A percentile compares a stretch with the other conserved stretches of the same genome.
These are phyloP conservation scores for Anser cygnoides DNA, from an alignment of 2,113 vertebrate genomes.

Conservation along the genomic window DNA sequence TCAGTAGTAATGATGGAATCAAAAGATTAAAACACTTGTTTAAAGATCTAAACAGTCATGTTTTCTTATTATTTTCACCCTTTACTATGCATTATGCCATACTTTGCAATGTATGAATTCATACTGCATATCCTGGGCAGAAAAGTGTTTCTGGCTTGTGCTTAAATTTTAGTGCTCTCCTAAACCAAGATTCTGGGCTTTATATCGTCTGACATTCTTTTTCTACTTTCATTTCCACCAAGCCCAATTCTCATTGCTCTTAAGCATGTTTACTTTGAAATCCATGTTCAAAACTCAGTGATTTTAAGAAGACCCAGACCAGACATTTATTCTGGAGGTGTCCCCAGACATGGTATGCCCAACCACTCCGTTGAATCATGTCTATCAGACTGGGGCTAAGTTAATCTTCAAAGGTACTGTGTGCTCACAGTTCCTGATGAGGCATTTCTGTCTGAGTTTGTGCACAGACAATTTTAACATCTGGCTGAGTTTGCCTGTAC, in stretches of 20 bases:
- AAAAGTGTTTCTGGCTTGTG: neutral
- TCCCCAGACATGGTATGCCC: neutral
- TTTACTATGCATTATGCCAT: neutral
- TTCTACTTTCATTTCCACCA: neutral
- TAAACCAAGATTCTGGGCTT: neutral
- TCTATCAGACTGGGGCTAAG: neutral
- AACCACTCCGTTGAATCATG: neutral
- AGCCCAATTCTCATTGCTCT: neutral
- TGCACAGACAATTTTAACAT: neutral
- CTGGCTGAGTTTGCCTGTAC: neutral
- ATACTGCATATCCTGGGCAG: neutral
- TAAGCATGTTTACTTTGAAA: neutral
- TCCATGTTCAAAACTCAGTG: neutral
- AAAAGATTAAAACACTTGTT: constrained; percentile 39
- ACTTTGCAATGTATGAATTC: constrained; percentile 17
- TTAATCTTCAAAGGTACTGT: neutral
- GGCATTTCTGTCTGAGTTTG: neutral
- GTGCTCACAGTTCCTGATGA: neutral
- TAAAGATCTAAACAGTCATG: constrained; percentile 7
- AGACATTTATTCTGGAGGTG: neutral
- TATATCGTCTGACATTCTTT: neutral
- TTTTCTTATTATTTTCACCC: constrained; percentile 24
- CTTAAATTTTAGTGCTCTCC: neutral
- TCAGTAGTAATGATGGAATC: neutral
- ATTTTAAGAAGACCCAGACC: neutral